Percentiles rank a stretch among this genome's conserved stretches.
Evolutionary conservation across 1,140 invertebrate species (phyloP).

Genomic region (Streblospio benedicti): DNA sequence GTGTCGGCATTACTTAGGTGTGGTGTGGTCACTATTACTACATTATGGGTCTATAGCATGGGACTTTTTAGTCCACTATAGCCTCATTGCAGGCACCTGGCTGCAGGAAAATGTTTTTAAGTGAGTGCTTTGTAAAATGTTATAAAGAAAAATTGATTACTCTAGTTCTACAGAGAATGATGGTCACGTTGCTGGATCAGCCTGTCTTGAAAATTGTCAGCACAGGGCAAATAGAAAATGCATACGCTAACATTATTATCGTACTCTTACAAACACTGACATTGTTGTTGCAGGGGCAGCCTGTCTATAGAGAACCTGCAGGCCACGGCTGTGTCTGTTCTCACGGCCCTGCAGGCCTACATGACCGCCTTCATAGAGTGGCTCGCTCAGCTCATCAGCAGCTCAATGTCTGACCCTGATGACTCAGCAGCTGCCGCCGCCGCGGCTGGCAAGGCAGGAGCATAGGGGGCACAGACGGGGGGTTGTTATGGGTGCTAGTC

Average conservation of each 20-base stretch:
- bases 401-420: no score
- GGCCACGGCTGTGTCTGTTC: conserved; percentile 2
- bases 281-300: conserved; percentile 20
- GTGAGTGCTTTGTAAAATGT: conserved; percentile 24
- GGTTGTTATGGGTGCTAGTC: no score
- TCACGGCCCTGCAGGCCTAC: conserved; percentile 15
- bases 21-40: background rate
- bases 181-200: background rate
- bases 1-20: background rate
- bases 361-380: background rate
- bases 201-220: no score
- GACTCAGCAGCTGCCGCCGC: no score
- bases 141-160: background rate
- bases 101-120: conserved; percentile 28
- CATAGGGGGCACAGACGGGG: no score
- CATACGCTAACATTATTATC: no score
- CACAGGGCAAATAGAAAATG: no score
- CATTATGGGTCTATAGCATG: conserved; percentile 21
- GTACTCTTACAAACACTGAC: no score
- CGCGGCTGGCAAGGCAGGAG: no score
- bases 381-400: no score
- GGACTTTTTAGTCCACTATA: conserved; percentile 24
- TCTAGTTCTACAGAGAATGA: background rate
- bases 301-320: conserved; percentile 21
- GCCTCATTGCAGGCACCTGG: conserved; percentile 22